Evolutionary conservation across 2,797 vertebrate genomes (phyloP), one percentile per base, ranked within the genome.

Genomic region (Lithobates sylvaticus): DNA sequence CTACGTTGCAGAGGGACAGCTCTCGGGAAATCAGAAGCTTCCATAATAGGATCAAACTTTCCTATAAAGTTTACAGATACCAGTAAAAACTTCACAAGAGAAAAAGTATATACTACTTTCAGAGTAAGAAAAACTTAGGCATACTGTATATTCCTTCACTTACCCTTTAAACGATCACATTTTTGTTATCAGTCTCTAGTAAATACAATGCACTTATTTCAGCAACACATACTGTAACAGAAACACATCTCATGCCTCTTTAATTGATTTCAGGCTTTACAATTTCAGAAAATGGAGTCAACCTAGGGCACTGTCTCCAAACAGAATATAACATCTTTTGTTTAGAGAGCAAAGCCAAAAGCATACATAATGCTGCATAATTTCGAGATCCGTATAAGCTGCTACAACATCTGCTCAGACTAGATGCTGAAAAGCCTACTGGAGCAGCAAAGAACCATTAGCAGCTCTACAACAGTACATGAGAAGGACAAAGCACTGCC

Each of bases 201-300:
- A 65, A 65, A 65, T 65, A 26, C 61, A 65, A 26, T 65, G 61
- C 58, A 71, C 44, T 50, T 61, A 36, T 36, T 58, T 47, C 65
- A 79, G 50, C 79, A 61, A 27, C 58, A 61, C 58, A 67, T 26
- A 61, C 21, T 61, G 79, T 73, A 81, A 81, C 71, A 64, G 69
- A 72, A 81, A 72, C 69, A 70, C 68, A 81, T 72, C 79, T 81
- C 69, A 42, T 26, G 79, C 47, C 69, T 81, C 79, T 81, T 81
- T 69, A 81, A 81, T 47, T 81, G 79, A 81, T 81, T 81, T 72
- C 50, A 81, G 68, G 69, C 79, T 58, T 71, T 81, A 68, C 79
- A 81, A 73, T 81, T 81, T 81, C 79, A 39, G 79, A 81, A 81
- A 72, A 81, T 81, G 69, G 69, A 81, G 69, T 81, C 79, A 81